phyloP scores from a whole-genome alignment of 1,140 invertebrate genomes.

The Zeugodacus cucurbitae region DNA sequence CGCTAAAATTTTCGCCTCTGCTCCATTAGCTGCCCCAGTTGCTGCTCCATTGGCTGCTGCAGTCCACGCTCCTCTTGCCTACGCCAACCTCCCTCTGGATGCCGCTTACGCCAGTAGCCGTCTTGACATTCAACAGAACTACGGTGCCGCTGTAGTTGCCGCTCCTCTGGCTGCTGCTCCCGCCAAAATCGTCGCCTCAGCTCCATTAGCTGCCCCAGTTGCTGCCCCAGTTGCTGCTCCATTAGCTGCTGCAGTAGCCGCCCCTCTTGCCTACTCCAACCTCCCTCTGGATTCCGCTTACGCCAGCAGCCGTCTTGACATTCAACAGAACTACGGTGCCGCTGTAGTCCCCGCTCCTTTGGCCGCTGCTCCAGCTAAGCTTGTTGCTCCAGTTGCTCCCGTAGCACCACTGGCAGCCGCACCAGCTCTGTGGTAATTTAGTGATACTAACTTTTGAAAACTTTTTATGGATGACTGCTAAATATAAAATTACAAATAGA shows the following conservation, averaged over 20 bases:
- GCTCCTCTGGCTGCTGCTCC: constrained; percentile 24
- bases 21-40: constrained; percentile 10
- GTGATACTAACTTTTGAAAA: background rate
- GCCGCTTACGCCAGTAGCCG: constrained; percentile 41
- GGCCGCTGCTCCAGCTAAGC: background rate
- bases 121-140: constrained; percentile 38
- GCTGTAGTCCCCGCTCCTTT: constrained; percentile 38
- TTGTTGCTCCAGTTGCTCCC: background rate
- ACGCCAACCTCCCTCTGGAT: constrained; percentile 10
- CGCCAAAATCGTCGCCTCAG: background rate
- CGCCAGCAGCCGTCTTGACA: constrained; percentile 40
- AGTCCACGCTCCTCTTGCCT: background rate
- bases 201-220: constrained; percentile 46
- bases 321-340: constrained; percentile 40
- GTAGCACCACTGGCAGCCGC: constrained; percentile 39
- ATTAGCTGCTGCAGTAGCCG: background rate
- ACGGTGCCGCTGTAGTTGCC: constrained; percentile 30
- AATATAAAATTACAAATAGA: background rate
- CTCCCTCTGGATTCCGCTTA: constrained; percentile 36
- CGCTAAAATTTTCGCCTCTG: constrained; percentile 28
- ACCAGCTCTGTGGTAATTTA: constrained; percentile 2
- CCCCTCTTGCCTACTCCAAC: background rate
- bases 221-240: constrained; percentile 6
- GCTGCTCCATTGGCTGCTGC: background rate
- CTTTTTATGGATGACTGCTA: background rate